Conservation (phyloP, 2,797 vertebrate species). For the Neosilurus hyrtlii region DNA sequence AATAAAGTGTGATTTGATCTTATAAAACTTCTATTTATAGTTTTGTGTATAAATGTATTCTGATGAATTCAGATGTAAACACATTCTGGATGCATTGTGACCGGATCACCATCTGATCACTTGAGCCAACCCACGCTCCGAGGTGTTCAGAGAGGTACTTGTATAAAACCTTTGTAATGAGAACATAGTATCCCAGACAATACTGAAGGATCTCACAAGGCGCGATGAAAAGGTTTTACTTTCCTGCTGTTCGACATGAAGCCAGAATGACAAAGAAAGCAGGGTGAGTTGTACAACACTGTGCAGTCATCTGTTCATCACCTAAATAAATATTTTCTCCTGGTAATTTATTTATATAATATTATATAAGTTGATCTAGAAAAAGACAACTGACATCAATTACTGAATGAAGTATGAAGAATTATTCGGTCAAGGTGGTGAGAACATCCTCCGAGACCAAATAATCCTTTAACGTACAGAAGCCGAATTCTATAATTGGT, state of each 20-base stretch:
- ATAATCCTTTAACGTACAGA: too few species aligned
- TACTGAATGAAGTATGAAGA: too few species aligned
- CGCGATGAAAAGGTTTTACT: background rate
- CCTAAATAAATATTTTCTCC: background rate
- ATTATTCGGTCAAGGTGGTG: too few species aligned
- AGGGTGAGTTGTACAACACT: too few species aligned
- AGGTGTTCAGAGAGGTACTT: background rate
- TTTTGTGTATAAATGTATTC: background rate
- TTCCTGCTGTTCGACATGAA: background rate
- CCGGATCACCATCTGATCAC: background rate
- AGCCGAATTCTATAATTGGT: too few species aligned
- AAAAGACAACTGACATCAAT: too few species aligned
- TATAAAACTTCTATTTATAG: background rate
- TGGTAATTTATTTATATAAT: background rate
- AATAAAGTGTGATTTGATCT: constrained; percentile 16
- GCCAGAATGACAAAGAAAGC: background rate
- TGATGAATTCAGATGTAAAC: background rate
- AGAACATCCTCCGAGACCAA: too few species aligned
- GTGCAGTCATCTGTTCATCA: background rate
- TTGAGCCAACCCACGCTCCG: background rate
- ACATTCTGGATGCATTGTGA: background rate
- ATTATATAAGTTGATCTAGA: background rate
- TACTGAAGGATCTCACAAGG: background rate
- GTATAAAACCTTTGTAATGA: background rate
- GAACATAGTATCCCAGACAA: background rate